Evolutionary conservation across 2,888 invertebrate species (phyloP).

Genomic region (Romanomermis culicivorax): DNA sequence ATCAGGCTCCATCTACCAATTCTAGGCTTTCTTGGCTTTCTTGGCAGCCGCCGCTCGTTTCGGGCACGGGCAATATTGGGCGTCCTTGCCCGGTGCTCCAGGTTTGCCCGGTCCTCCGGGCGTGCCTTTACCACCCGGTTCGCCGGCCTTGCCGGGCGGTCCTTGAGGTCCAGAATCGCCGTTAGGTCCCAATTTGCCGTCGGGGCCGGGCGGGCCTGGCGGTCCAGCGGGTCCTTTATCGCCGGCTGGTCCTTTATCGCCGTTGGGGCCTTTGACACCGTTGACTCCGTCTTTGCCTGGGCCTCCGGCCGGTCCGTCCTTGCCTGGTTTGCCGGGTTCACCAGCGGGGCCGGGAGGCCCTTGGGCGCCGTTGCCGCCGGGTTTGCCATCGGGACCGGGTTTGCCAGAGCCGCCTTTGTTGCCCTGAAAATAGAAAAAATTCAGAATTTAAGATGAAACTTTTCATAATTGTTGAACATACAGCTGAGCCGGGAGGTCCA

Average conservation of each 20-base stretch:
- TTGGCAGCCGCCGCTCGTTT: background rate
- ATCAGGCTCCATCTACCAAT: too few species aligned
- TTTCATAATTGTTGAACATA: too few species aligned
- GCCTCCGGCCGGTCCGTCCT: slow-evolving; percentile 11
- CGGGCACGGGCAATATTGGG: background rate
- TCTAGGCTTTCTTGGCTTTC: background rate
- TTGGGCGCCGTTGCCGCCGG: background rate
- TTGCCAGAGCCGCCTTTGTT: background rate
- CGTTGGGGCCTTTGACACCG: slow-evolving; percentile 17
- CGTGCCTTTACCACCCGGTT: slow-evolving; percentile 14
- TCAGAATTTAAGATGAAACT: too few species aligned
- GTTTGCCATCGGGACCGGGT: background rate
- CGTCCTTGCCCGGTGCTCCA: slow-evolving; percentile 6
- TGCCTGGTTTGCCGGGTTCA: slow-evolving; percentile 1
- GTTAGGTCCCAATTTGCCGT: slow-evolving; percentile 3
- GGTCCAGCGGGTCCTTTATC: slow-evolving; percentile 7
- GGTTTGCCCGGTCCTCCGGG: slow-evolving; percentile 14
- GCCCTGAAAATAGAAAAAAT: background rate
- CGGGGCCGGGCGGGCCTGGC: slow-evolving; percentile 7
- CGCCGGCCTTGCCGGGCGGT: slow-evolving; percentile 6
- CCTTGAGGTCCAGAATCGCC: slow-evolving; percentile 7
- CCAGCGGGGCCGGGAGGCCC: background rate
- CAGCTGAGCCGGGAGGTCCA: background rate
- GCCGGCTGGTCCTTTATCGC: slow-evolving; percentile 5
- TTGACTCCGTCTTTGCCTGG: slow-evolving; percentile 24